Evolutionary conservation across 2,797 vertebrate genomes (phyloP).

Genomic region (Poeciliopsis paucimaculata): DNA sequence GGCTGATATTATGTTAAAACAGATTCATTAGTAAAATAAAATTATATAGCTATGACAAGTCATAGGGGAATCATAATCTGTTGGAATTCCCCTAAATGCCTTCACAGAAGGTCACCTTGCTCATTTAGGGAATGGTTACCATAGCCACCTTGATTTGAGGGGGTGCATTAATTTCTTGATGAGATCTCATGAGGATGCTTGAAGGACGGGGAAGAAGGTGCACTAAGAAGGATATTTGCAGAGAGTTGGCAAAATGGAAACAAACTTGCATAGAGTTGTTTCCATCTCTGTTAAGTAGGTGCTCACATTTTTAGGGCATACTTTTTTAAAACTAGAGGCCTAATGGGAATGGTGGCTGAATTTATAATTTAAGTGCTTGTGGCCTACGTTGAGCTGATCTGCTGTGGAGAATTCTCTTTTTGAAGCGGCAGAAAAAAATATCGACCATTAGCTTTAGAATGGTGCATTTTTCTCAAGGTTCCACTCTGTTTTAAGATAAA

Average conservation of each 20-base stretch:
- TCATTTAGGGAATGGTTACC: constrained; percentile 77
- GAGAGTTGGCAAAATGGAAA: constrained; percentile 14
- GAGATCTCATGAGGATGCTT: constrained; percentile 71
- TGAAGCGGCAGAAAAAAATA: neutral
- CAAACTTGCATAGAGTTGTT: constrained; percentile 26
- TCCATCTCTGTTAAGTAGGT: constrained; percentile 17
- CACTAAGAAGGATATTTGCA: constrained; percentile 25
- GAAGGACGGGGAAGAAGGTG: constrained; percentile 49
- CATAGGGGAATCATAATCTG: constrained; percentile 53
- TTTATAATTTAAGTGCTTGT: constrained; percentile 11
- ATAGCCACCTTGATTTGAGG: constrained; percentile 76
- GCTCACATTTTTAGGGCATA: neutral
- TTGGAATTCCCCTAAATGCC: constrained; percentile 60
- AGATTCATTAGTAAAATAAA: constrained; percentile 29
- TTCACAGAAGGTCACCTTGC: constrained; percentile 71
- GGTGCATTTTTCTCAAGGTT: neutral
- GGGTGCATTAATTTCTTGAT: constrained; percentile 70
- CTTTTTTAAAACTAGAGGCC: neutral
- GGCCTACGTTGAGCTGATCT: constrained; percentile 2
- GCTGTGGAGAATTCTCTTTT: neutral
- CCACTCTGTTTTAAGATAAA: neutral
- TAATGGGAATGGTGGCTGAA: neutral
- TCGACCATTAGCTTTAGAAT: neutral
- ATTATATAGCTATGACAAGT: constrained; percentile 39
- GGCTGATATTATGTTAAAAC: constrained; percentile 42